These are phyloP conservation scores for Nanorana parkeri DNA, from an alignment of 2,113 vertebrate species.

Conservation along the genomic window DNA sequence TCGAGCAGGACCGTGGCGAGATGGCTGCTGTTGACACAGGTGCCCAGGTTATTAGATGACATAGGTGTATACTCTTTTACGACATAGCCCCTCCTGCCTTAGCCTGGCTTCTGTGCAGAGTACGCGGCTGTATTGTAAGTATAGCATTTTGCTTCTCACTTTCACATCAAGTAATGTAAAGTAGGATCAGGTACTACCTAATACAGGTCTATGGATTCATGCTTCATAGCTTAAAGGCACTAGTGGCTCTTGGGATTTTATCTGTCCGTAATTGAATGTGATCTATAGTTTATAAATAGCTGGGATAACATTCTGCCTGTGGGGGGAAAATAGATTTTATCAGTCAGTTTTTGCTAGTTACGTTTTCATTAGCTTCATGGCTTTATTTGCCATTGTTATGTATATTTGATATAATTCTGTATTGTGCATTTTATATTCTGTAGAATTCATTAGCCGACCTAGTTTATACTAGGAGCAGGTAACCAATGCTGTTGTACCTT, in stretches of 20 bases:
- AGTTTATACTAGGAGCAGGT: too few species aligned
- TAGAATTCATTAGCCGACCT: too few species aligned
- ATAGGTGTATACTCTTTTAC: not conserved
- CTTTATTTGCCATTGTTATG: too few species aligned
- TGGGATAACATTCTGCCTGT: not conserved
- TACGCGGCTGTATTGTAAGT: conserved; percentile 16
- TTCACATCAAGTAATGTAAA: not conserved
- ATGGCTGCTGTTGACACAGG: conserved; percentile 51
- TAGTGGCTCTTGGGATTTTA: not conserved
- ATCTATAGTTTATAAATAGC: conserved; percentile 1
- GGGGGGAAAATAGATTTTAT: not conserved
- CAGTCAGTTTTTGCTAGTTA: not conserved
- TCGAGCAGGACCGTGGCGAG: conserved; percentile 21
- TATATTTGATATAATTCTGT: too few species aligned
- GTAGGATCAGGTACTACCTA: not conserved
- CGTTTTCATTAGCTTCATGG: not conserved
- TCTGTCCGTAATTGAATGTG: not conserved
- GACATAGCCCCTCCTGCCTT: not conserved
- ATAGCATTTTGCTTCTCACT: not conserved
- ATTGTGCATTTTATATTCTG: too few species aligned
- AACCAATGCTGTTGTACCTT: too few species aligned
- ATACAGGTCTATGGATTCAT: not conserved
- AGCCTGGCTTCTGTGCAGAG: conserved; percentile 1
- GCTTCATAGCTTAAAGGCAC: not conserved
- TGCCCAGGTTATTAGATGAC: conserved; percentile 48